These are phyloP conservation scores for Dicycla oo DNA, from an alignment of 2,888 invertebrate species.

Conservation along the genomic window DNA sequence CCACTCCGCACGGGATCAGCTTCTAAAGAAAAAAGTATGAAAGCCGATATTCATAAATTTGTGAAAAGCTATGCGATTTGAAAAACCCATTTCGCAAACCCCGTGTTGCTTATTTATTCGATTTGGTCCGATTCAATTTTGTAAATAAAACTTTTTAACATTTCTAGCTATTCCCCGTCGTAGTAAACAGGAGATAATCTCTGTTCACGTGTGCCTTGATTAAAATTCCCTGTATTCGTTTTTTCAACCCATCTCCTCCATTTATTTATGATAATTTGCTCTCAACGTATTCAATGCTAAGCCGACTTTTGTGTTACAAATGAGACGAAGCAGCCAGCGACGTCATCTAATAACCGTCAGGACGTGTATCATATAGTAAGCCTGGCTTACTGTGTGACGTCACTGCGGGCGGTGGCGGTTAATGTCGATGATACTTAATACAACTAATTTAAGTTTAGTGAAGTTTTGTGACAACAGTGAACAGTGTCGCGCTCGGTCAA, in stretches of 20 bases:
- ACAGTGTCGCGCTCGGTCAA: slow-evolving; percentile 73
- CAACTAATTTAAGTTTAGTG: slow-evolving; percentile 79
- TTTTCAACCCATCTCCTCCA: slow-evolving; percentile 68
- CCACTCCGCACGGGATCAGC: slow-evolving; percentile 73
- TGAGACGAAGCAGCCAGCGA: slow-evolving; percentile 43
- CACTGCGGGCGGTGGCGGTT: slow-evolving; percentile 49
- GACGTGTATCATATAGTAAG: slow-evolving; percentile 32
- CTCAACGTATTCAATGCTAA: slow-evolving; percentile 60
- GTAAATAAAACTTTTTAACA: slow-evolving; percentile 63
- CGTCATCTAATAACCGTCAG: slow-evolving; percentile 40
- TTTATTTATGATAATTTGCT: slow-evolving; percentile 70
- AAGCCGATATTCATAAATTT: slow-evolving; percentile 82
- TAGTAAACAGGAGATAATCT: slow-evolving; percentile 61
- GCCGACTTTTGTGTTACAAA: slow-evolving; percentile 66
- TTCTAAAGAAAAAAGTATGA: slow-evolving; percentile 78
- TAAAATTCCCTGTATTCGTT: slow-evolving; percentile 73
- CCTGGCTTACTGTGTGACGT: slow-evolving; percentile 4
- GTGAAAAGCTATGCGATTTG: slow-evolving; percentile 73
- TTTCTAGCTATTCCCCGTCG: slow-evolving; percentile 53
- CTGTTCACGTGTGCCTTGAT: slow-evolving; percentile 69
- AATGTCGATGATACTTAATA: slow-evolving; percentile 71
- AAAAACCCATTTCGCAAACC: slow-evolving; percentile 72
- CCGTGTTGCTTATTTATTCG: slow-evolving; percentile 72
- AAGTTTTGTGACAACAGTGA: slow-evolving; percentile 76
- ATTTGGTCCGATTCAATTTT: slow-evolving; percentile 69